Evolutionary conservation across 2,113 vertebrate species (phyloP), one percentile per base, ranked within the genome.

Genomic region (Dolichallabes microphthalmus): DNA sequence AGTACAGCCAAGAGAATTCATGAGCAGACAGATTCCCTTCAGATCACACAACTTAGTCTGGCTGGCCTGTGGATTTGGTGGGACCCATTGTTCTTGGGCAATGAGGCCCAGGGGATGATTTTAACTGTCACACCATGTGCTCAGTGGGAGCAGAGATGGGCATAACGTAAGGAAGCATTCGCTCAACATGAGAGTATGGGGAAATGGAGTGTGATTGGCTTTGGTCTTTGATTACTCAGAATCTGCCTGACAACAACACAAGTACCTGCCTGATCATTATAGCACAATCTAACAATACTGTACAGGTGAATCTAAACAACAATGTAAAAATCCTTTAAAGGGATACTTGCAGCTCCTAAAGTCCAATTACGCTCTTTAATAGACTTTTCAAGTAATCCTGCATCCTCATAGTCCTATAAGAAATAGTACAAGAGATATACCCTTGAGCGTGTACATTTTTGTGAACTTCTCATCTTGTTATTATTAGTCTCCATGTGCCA

Each of bases 1-100:
- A 82, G 89, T 88, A 90, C 87, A 91, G 90, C 93, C 91, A 93
- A 87, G 93, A 95, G 95, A 97, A 96, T 95, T 96, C 97, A 96
- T 96, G 96, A 96, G 94, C 91, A 87, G 88, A 96, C 96, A 97
- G 94, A 98, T 96, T 96, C 95, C 94, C 94, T 75, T 73, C 92
- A 94, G 94, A 94, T 92, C 94, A 82, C 87, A 92, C 64, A 92
- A 94, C 95, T 94, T 92, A 94, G 79, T 87, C 92, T 93, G 92
- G 80, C 92, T 94, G 94, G 93, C 90, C 92, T 86, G 22, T 93
- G 94, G 94, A 95, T 96, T 96, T 96, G 95, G 93, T 86, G 25
- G 73, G 80, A 90, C 90, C 90, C 90, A 96, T 97, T 97, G 95
- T 97, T 93, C 69, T 88, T 87, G 91, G 92, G 92, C 91, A 93